phyloP scores from a whole-genome alignment of 2,797 vertebrate species.

The Echeneis naucrates region DNA sequence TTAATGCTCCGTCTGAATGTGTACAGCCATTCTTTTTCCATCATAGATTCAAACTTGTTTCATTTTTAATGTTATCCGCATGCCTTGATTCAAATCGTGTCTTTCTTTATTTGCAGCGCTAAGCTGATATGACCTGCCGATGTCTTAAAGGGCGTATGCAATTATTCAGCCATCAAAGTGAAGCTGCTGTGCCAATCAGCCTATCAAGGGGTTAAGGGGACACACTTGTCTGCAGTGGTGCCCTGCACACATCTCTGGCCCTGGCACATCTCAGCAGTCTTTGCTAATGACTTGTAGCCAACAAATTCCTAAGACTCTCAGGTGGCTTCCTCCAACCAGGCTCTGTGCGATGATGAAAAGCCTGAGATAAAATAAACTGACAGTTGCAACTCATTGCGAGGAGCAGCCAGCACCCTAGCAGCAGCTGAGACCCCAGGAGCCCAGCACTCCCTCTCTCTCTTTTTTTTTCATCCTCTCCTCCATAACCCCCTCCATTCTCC shows the following conservation, averaged over 20 bases:
- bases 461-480: slow-evolving; percentile 67
- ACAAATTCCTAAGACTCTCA: slow-evolving; percentile 95
- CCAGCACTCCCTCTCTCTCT: slow-evolving; percentile 70
- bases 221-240: slow-evolving; percentile 84
- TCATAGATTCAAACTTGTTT: slow-evolving; percentile 23
- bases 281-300: slow-evolving; percentile 98
- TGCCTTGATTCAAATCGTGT: slow-evolving; percentile 42
- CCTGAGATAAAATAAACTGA: slow-evolving; percentile 99
- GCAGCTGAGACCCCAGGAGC: slow-evolving; percentile 96
- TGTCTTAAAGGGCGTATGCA: slow-evolving; percentile 69
- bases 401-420: slow-evolving; percentile 92
- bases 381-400: slow-evolving; percentile 97
- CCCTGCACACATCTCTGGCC: slow-evolving; percentile 86
- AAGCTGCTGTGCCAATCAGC: slow-evolving; percentile 70
- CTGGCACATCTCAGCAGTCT: slow-evolving; percentile 80
- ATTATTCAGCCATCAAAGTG: slow-evolving; percentile 77
- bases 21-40: slow-evolving; percentile 13
- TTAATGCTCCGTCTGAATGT: slow-evolving; percentile 17
- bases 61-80: slow-evolving; percentile 39
- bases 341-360: slow-evolving; percentile 98
- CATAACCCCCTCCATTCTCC: slow-evolving; percentile 85
- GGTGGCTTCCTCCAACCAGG: slow-evolving; percentile 95
- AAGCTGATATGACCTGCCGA: slow-evolving; percentile 51
- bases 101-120: slow-evolving; percentile 54
- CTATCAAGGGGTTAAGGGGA: slow-evolving; percentile 80